Evolutionary conservation across 1,140 invertebrate genomes (phyloP), one percentile per base, ranked within the genome.

Genomic region (Sarcophaga peregrina): DNA sequence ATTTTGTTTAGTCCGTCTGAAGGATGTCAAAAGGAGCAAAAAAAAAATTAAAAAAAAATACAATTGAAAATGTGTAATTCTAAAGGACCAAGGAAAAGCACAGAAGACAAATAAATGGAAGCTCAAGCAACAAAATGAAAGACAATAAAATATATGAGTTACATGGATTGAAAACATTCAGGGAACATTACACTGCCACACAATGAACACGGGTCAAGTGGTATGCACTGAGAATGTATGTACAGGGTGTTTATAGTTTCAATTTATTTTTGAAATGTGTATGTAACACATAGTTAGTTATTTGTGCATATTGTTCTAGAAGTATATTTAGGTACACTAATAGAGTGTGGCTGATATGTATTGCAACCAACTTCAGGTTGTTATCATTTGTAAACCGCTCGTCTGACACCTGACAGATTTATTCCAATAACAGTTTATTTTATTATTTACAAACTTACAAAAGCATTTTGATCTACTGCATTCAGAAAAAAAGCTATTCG

Each of bases 121-220:
- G 17, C 3, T 20, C 62, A 20, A 68, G 62, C 17, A 9, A 68
- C 62, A 68, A n/a, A n/a, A n/a, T 20, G 62, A 68, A 58, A 58
- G 54, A 58, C 54, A 58, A 58, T 58, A 58, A 58, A 58, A 58
- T 58, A n/a, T 58, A 58, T 58, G 54, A 58, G 54, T 58, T 58
- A 58, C 10, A 58, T 7, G 54, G 10, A 58, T n/a, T 8, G n/a
- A 58, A 58, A 68, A 68, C 62, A 68, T 20, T 25, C 62, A 68
- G 20, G 62, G 62, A 68, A 68, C 62, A 68, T 68, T 20, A 68
- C 62, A 68, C 62, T 25, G 17, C 7, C 9, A n/a, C n/a, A 68
- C 62, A 68, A 68, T 68, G n/a, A n/a, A 13, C 54, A 58, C 25
- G 25, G 54, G 54, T n/a, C 54, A 58, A 58, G 54, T n/a, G 54